These are phyloP conservation scores for Scaptomyza graminum DNA, from an alignment of 1,140 invertebrate species.

Conservation along the genomic window DNA sequence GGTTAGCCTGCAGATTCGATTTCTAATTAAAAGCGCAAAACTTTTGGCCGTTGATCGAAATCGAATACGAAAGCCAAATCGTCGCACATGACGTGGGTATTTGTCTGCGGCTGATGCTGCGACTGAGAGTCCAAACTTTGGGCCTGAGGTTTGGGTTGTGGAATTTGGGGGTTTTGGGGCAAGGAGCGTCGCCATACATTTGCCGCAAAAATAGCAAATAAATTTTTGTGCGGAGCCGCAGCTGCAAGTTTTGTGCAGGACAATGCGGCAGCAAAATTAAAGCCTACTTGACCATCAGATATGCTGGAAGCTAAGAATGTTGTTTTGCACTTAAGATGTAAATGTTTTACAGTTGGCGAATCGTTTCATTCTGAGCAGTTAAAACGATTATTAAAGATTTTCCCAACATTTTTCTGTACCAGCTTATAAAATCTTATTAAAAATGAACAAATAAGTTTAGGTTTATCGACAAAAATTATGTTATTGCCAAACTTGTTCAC, in stretches of 20 bases:
- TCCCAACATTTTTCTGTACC: no score
- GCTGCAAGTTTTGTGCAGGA: conserved; percentile 4
- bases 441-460: background rate
- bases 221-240: conserved; percentile 9
- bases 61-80: conserved; percentile 34
- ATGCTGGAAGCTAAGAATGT: background rate
- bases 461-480: no score
- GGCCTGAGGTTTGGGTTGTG: background rate
- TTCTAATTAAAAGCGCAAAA: conserved; percentile 77
- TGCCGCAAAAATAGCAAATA: conserved; percentile 20
- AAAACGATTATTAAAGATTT: no score
- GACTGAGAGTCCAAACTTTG: background rate
- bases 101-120: background rate
- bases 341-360: no score
- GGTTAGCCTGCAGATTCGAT: conserved; percentile 60
- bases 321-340: no score
- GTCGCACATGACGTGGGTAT: conserved; percentile 44
- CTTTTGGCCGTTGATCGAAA: conserved; percentile 68
- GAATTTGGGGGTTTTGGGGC: background rate
- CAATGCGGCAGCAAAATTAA: background rate
- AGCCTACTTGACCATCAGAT: background rate
- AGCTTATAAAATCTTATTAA: no score
- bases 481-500: no score
- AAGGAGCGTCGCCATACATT: background rate
- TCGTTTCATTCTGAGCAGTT: no score